Evolutionary conservation across 2,888 invertebrate genomes (phyloP), one percentile per base, ranked within the genome.

Genomic region (Philereme transversata): DNA sequence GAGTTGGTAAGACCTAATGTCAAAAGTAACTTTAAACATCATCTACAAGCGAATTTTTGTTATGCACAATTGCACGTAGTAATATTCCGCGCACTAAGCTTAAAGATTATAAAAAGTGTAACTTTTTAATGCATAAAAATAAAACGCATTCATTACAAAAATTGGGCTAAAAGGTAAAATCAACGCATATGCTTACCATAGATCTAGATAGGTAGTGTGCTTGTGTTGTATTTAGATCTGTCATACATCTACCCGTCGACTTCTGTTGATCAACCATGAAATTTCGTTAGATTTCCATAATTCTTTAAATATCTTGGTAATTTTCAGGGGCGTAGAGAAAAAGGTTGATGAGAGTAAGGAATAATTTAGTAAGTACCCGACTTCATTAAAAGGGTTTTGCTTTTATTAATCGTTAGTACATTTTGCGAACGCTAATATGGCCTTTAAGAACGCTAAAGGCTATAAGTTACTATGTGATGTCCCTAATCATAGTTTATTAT

Each of bases 261-360:
- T 68, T 64, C 53, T 68, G 70, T 70, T 70, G 70, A 70, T 70
- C 70, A 68, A 64, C 56, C 6, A 8, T 7, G 8, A 38, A 48
- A 40, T 22, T 22, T 2, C 22, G 22, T 22, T 22, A 43, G 8
- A 10, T 60, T 1, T 38, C 22, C 11, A 8, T 35, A 55, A 56
- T 51, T 9, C 10, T 54, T 45, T 43, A 11, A 51, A 45, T 53
- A 51, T 52, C 11, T 68, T 61, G 64, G 62, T 59, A 57, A 61
- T 65, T 70, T 69, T 64, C 70, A 70, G 70, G 58, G 65, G 67
- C 59, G n/a, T 59, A 46, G 60, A 62, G 52, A 64, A 55, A 35
- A 46, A 58, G 60, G 59, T 45, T 44, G 56, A 57, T 45, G 56
- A 60, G 62, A 57, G 36, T 58, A 47, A 10, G 57, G 47, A 62